These are phyloP conservation scores for Hylomyscus alleni DNA, from an alignment of 2,797 vertebrate genomes.

Conservation along the genomic window DNA sequence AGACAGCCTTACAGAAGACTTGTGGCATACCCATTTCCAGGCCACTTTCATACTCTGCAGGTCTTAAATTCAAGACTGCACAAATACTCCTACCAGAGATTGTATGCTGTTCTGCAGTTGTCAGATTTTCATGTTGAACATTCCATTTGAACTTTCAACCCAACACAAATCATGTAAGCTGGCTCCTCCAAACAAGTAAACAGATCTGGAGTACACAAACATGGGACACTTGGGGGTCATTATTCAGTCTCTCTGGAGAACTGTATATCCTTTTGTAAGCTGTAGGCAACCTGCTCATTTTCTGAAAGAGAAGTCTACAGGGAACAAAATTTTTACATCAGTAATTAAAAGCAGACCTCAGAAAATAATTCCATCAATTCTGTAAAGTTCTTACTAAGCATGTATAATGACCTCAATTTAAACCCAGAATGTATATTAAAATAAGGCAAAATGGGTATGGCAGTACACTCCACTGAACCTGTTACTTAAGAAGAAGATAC, in stretches of 20 bases:
- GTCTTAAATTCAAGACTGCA: background rate
- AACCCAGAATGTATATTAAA: background rate
- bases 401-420: background rate
- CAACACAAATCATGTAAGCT: background rate
- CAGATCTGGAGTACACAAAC: background rate
- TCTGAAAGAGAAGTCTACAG: background rate
- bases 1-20: background rate
- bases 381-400: background rate
- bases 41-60: background rate
- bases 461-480: background rate
- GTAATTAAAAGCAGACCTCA: background rate
- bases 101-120: background rate
- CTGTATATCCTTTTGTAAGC: background rate
- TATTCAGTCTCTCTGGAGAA: background rate
- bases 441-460: background rate
- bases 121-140: background rate
- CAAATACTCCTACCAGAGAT: background rate
- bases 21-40: accelerated
- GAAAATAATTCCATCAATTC: background rate
- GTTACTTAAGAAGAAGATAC: background rate
- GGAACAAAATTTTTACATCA: background rate
- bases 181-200: background rate
- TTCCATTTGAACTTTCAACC: background rate
- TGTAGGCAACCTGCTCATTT: background rate
- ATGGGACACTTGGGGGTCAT: no score